phyloP scores from a whole-genome alignment of 2,797 vertebrate genomes.

The Dendrocincla tyrannina region DNA sequence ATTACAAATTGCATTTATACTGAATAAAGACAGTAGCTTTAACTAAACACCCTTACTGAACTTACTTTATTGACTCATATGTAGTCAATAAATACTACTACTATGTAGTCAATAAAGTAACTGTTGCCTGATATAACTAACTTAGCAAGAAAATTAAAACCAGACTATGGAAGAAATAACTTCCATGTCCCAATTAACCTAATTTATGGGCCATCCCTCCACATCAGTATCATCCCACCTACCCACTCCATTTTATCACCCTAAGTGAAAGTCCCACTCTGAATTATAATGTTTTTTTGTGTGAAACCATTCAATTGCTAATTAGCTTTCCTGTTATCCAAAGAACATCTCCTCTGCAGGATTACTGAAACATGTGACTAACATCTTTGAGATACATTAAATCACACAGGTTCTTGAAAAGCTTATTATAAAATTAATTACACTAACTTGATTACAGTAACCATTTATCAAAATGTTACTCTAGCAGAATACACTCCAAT shows the following conservation, averaged over 20 bases:
- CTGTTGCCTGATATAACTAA: neutral
- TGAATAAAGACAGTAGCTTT: neutral
- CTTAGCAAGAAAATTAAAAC: neutral
- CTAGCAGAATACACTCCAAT: neutral
- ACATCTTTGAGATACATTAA: neutral
- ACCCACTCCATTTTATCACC: neutral
- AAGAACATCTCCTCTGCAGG: neutral
- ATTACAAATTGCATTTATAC: neutral
- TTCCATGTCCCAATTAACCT: neutral
- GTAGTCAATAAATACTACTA: neutral
- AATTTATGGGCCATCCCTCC: neutral
- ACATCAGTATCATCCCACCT: neutral
- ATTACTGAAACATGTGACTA: neutral
- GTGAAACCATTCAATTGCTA: neutral
- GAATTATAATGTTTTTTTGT: neutral
- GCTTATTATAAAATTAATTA: slow-evolving; percentile 21
- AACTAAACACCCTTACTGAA: neutral
- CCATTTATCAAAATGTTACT: neutral
- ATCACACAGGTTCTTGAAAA: slow-evolving; percentile 12
- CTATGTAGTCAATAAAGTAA: neutral
- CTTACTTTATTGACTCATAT: neutral
- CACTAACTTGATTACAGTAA: neutral
- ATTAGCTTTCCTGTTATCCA: neutral
- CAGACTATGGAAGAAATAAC: neutral
- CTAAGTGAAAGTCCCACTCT: neutral